Evolutionary conservation across 2,113 vertebrate genomes (phyloP).

Genomic region (Brachyistius frenatus): DNA sequence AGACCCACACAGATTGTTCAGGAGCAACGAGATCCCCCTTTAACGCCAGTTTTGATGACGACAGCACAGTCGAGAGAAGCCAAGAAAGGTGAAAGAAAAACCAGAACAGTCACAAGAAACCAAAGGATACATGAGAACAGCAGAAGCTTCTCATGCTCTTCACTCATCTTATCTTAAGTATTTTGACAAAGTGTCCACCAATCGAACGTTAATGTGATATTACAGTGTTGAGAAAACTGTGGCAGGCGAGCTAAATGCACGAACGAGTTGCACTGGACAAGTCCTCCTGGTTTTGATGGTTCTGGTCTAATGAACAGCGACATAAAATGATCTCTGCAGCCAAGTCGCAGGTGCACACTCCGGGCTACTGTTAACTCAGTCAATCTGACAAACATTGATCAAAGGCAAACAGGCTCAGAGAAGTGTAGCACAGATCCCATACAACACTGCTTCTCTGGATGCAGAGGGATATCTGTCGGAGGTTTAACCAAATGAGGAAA

Average conservation of each 20-base stretch:
- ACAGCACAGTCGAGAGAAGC: neutral
- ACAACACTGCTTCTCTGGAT: slow-evolving; percentile 25
- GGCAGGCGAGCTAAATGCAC: slow-evolving; percentile 39
- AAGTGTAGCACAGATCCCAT: slow-evolving; percentile 38
- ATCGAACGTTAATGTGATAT: neutral
- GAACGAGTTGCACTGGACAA: slow-evolving; percentile 36
- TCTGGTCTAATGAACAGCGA: slow-evolving; percentile 71
- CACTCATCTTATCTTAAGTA: slow-evolving; percentile 10
- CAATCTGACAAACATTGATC: slow-evolving; percentile 73
- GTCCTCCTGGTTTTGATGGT: slow-evolving; percentile 61
- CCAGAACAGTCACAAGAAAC: neutral
- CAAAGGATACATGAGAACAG: neutral
- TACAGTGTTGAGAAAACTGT: neutral
- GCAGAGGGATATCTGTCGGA: slow-evolving; percentile 29
- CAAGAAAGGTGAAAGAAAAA: slow-evolving; percentile 1
- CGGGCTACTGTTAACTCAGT: slow-evolving; percentile 74
- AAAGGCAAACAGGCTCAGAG: slow-evolving; percentile 42
- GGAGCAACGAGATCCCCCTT: slow-evolving; percentile 2
- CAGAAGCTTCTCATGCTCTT: slow-evolving; percentile 10
- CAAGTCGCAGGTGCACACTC: slow-evolving; percentile 75
- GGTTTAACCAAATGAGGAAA: slow-evolving; percentile 34
- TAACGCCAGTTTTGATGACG: slow-evolving; percentile 5
- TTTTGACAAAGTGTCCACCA: slow-evolving; percentile 2
- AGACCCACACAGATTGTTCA: slow-evolving; percentile 16
- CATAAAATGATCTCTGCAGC: slow-evolving; percentile 70